Evolutionary conservation across 1,140 invertebrate genomes (phyloP).

Genomic region (Euura saliciscinereae): DNA sequence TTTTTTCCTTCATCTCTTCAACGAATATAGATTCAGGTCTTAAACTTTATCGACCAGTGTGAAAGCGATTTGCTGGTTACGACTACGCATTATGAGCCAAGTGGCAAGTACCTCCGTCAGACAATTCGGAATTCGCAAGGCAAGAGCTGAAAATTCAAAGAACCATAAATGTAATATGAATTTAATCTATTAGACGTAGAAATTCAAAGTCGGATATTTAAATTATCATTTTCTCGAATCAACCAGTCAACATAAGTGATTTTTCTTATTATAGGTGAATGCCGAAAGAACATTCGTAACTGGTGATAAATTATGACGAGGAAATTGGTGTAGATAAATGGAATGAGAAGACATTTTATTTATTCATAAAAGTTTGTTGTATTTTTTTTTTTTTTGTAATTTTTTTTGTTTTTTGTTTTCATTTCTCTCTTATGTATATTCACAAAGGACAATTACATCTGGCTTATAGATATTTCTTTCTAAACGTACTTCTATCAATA

Average conservation of each 20-base stretch:
- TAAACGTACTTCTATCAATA: constrained; percentile 56
- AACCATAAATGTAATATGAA: background rate
- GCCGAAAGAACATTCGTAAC: no score
- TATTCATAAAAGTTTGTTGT: constrained; percentile 61
- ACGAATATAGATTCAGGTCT: background rate
- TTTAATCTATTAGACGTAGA: background rate
- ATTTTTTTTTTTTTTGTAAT: constrained; percentile 38
- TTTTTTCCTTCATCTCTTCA: background rate
- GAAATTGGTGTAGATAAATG: no score
- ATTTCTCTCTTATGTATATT: constrained; percentile 60
- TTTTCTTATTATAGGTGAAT: no score
- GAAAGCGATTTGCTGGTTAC: background rate
- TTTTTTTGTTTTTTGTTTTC: constrained; percentile 41
- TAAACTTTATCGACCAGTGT: background rate
- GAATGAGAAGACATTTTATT: constrained; percentile 16
- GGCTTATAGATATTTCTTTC: constrained; percentile 52
- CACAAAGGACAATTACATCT: constrained; percentile 60
- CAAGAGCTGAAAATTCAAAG: background rate
- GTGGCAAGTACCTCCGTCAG: background rate
- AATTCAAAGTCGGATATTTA: no score
- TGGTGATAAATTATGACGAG: no score
- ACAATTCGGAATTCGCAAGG: background rate
- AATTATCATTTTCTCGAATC: no score
- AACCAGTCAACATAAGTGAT: no score
- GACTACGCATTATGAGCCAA: background rate